Evolutionary conservation across 2,888 invertebrate genomes (phyloP).

Genomic region (Drosophila kanekoi): DNA sequence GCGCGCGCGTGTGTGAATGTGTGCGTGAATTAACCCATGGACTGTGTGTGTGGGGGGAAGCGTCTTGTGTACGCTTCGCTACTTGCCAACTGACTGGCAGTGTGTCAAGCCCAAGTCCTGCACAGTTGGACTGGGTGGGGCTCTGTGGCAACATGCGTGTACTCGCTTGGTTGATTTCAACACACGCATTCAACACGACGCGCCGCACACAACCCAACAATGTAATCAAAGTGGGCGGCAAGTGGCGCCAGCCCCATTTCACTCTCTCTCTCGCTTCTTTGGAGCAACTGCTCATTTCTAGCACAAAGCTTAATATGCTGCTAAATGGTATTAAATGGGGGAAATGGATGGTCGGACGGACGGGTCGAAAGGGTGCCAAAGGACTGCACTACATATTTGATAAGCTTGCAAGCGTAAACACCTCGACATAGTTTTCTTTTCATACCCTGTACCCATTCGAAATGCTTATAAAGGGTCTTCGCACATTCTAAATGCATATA

Average conservation of each 20-base stretch:
- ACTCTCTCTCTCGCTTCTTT: not conserved
- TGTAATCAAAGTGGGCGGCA: slow-evolving; percentile 57
- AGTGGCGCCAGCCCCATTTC: slow-evolving; percentile 1
- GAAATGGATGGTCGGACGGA: slow-evolving; percentile 1
- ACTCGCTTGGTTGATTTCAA: slow-evolving; percentile 62
- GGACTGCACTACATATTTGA: slow-evolving; percentile 60
- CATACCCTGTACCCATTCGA: not conserved
- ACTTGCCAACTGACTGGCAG: slow-evolving; percentile 58
- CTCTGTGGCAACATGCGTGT: slow-evolving; percentile 62
- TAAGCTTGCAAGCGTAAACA: slow-evolving; percentile 74
- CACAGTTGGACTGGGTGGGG: not conserved
- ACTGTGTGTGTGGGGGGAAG: slow-evolving; percentile 32
- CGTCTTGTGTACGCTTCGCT: slow-evolving; percentile 59
- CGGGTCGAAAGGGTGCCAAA: slow-evolving; percentile 19
- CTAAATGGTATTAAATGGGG: slow-evolving; percentile 75
- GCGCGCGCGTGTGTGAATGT: not conserved
- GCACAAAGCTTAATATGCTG: slow-evolving; percentile 80
- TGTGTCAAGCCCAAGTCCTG: slow-evolving; percentile 55
- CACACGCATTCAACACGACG: slow-evolving; percentile 70
- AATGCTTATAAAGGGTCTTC: not conserved
- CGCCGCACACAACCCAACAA: slow-evolving; percentile 46
- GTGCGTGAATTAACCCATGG: slow-evolving; percentile 39
- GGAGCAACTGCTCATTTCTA: slow-evolving; percentile 72
- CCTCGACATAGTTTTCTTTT: slow-evolving; percentile 57
- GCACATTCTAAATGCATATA: no score